Evolutionary conservation across 2,797 vertebrate genomes (phyloP).

Genomic region (Spheniscus humboldti): DNA sequence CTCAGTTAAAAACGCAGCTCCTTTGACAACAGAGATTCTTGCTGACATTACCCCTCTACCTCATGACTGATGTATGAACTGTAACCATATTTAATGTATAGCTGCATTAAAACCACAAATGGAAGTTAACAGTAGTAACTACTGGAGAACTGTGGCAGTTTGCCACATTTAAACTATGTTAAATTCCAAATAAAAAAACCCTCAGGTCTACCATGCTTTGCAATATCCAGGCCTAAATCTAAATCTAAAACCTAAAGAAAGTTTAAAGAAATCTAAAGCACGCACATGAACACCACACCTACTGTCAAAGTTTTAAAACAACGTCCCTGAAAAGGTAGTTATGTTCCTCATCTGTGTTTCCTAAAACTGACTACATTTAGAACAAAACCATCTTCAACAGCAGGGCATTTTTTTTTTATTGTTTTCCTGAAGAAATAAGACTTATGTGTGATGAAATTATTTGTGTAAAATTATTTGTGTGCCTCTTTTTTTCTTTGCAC

Average conservation of each 20-base stretch:
- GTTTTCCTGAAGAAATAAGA: background rate
- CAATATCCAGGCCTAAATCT: background rate
- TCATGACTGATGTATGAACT: background rate
- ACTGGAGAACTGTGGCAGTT: background rate
- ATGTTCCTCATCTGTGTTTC: background rate
- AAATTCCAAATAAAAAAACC: background rate
- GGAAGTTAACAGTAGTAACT: background rate
- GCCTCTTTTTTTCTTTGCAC: background rate
- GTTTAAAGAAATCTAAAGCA: background rate
- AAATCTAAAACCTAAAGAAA: background rate
- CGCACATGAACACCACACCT: background rate
- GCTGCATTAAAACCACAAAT: background rate
- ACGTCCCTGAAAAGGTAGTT: background rate
- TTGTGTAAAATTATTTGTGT: too few species aligned
- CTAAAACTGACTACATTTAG: background rate
- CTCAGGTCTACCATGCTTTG: background rate
- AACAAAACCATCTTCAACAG: background rate
- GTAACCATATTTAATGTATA: background rate
- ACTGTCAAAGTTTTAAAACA: background rate
- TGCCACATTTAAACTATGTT: background rate
- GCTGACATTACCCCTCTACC: background rate
- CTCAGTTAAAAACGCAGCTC: background rate
- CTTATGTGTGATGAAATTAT: background rate
- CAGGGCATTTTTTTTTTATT: background rate
- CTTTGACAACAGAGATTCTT: background rate